phyloP scores from a whole-genome alignment of 1,140 invertebrate species.

The Cherax quadricarinatus region DNA sequence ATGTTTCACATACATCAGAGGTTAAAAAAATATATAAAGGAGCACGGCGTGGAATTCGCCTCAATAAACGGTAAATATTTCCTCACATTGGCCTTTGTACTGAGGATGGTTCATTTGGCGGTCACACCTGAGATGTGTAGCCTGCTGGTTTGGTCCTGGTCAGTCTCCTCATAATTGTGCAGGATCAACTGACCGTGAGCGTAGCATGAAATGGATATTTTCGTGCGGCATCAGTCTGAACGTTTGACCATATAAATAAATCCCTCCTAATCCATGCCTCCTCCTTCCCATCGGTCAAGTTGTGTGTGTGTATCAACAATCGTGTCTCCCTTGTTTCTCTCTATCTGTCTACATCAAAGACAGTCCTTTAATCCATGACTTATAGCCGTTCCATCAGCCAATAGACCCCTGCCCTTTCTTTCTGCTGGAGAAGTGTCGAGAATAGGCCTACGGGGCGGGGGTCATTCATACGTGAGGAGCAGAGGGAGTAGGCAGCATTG shows the following conservation, averaged over 20 bases:
- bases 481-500: slow-evolving; percentile 33
- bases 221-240: slow-evolving; percentile 1
- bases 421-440: slow-evolving; percentile 15
- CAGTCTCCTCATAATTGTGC: neutral
- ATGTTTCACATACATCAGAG: too few relatives aligned
- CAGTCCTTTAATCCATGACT: slow-evolving; percentile 40
- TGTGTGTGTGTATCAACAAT: neutral
- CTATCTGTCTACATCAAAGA: slow-evolving; percentile 9
- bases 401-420: slow-evolving; percentile 32
- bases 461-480: slow-evolving; percentile 26
- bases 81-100: neutral
- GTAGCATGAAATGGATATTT: slow-evolving; percentile 15
- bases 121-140: neutral
- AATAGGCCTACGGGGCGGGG: slow-evolving; percentile 14
- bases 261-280: neutral
- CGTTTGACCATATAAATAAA: slow-evolving; percentile 1
- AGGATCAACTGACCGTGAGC: neutral
- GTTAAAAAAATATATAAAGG: too few relatives aligned
- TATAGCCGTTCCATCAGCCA: slow-evolving; percentile 11
- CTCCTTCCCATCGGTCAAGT: neutral
- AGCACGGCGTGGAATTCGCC: too few relatives aligned
- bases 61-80: slow-evolving; percentile 4
- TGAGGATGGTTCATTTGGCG: neutral
- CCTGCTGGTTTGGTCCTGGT: neutral
- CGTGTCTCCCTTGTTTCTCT: neutral